These are phyloP conservation scores for Coryphaenoides rupestris DNA, from an alignment of 2,113 vertebrate species.

Conservation along the genomic window DNA sequence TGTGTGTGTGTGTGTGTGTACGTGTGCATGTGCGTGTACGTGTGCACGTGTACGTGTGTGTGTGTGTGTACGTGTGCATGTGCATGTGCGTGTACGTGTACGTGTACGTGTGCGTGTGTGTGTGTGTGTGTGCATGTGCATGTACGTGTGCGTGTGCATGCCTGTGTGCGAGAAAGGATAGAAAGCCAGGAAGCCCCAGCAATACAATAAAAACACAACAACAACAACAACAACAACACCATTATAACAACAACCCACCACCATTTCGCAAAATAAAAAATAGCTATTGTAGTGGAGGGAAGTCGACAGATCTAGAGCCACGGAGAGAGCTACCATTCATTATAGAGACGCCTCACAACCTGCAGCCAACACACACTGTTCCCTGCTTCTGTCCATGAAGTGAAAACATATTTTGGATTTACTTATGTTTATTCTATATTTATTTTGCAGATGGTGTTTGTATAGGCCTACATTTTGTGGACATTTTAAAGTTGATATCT, in stretches of 20 bases:
- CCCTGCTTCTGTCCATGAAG: too few species aligned
- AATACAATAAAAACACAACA: too few species aligned
- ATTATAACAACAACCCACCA: too few species aligned
- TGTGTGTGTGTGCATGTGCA: not conserved
- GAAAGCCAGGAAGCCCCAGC: conserved; percentile 7
- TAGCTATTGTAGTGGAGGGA: conserved; percentile 9
- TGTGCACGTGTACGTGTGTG: too few species aligned
- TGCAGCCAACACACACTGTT: too few species aligned
- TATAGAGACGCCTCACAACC: conserved; percentile 43
- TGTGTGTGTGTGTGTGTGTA: not conserved
- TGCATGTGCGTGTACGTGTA: conserved; percentile 23
- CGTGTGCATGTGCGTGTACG: too few species aligned
- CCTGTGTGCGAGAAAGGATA: not conserved
- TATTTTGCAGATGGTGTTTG: too few species aligned
- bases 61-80: not conserved
- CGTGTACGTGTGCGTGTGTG: not conserved
- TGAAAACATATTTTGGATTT: too few species aligned
- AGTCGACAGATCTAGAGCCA: conserved; percentile 3
- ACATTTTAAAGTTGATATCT: too few species aligned
- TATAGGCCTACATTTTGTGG: too few species aligned
- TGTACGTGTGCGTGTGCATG: not conserved
- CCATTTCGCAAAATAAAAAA: not conserved
- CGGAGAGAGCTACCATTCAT: conserved; percentile 36
- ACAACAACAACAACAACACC: too few species aligned
- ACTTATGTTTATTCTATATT: too few species aligned